These are phyloP conservation scores for Mayetiola destructor DNA, from an alignment of 2,888 invertebrate genomes.

Conservation along the genomic window DNA sequence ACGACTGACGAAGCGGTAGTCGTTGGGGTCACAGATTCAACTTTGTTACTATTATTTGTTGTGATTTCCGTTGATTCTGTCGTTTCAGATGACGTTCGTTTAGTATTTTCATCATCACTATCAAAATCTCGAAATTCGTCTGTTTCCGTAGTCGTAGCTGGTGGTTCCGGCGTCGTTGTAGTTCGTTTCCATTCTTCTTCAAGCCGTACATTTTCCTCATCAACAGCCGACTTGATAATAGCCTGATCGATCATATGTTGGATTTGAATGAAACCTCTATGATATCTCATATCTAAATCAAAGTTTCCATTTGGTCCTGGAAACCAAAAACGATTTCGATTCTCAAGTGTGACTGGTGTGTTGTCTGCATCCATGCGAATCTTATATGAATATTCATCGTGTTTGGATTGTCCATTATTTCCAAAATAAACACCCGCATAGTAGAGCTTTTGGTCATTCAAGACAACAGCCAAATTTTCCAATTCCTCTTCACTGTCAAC, in stretches of 20 bases:
- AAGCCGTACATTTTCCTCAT: constrained; percentile 18
- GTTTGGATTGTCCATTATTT: constrained; percentile 25
- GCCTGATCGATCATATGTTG: constrained; percentile 72
- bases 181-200: background rate
- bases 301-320: constrained; percentile 51
- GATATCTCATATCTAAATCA: constrained; percentile 49
- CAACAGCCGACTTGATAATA: constrained; percentile 49
- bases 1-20: no score
- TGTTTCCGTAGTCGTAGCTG: no score
- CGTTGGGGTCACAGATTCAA: no score
- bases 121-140: no score
- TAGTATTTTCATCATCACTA: no score
- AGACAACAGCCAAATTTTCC: constrained; percentile 40
- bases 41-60: no score
- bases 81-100: no score
- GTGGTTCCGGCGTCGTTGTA: background rate
- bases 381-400: constrained; percentile 43
- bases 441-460: constrained; percentile 48
- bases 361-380: constrained; percentile 58
- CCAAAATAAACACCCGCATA: constrained; percentile 46
- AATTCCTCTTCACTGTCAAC: constrained; percentile 40
- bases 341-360: constrained; percentile 45
- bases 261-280: constrained; percentile 70
- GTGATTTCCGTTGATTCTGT: background rate
- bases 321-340: constrained; percentile 48